Percentiles rank a stretch among this genome's conserved stretches.
Conservation (phyloP, 2,797 vertebrate species). For the Diplodus sargus region DNA sequence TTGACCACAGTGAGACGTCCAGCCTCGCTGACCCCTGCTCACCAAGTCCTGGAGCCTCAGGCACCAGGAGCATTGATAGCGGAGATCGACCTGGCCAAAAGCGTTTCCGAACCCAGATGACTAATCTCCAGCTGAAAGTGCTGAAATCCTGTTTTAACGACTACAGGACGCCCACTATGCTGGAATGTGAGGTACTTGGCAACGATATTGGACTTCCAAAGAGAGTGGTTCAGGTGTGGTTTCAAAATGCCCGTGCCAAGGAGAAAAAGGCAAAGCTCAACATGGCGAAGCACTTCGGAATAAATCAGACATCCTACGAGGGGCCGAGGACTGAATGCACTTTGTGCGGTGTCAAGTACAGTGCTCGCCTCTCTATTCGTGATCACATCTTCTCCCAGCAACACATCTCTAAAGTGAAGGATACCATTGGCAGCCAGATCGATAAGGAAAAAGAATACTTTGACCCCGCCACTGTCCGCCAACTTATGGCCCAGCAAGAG, state of each 20-base stretch:
- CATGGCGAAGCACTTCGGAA: slow-evolving; percentile 99
- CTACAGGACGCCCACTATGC: slow-evolving; percentile 99
- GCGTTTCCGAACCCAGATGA: slow-evolving; percentile 99
- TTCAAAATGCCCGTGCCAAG: slow-evolving; percentile 99
- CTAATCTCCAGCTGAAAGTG: slow-evolving; percentile 98
- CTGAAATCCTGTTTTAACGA: slow-evolving; percentile 99
- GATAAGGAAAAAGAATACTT: slow-evolving; percentile 99
- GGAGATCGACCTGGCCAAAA: slow-evolving; percentile 98
- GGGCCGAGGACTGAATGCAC: slow-evolving; percentile 99
- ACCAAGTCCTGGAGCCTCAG: slow-evolving; percentile 95
- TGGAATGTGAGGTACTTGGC: slow-evolving; percentile 99
- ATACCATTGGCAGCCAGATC: slow-evolving; percentile 98
- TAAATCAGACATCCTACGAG: slow-evolving; percentile 98
- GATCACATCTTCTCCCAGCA: slow-evolving; percentile 99
- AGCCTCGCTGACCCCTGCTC: slow-evolving; percentile 98
- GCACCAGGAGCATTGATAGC: slow-evolving; percentile 92
- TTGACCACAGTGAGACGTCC: slow-evolving; percentile 99
- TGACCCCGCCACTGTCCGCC: slow-evolving; percentile 98
- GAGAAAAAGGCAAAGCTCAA: slow-evolving; percentile 99
- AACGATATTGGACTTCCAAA: slow-evolving; percentile 99
- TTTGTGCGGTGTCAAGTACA: slow-evolving; percentile 99
- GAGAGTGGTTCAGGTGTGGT: slow-evolving; percentile 99
- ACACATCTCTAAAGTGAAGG: slow-evolving; percentile 99
- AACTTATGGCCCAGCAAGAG: slow-evolving; percentile 99
- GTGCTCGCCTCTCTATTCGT: slow-evolving; percentile 97